A percentile compares a stretch with the other conserved stretches of the same genome.
phyloP scores from a whole-genome alignment of 2,797 vertebrate species.

The Salarias fasciatus region DNA sequence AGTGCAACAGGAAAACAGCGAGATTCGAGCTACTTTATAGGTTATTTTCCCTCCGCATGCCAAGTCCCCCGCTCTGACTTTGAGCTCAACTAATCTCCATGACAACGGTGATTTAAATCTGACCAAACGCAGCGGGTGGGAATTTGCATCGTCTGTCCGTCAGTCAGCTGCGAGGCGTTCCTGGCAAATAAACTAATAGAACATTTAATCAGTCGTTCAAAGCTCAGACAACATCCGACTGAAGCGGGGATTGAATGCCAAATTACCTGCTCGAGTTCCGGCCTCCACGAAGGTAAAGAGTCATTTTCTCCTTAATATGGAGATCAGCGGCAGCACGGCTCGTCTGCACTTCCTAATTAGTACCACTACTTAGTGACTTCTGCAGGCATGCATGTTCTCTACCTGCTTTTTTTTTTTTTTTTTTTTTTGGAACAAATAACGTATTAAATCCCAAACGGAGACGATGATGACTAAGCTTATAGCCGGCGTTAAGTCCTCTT shows the following conservation, averaged over 20 bases:
- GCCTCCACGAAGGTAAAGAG: background rate
- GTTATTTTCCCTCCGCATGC: too few species aligned
- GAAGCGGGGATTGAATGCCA: background rate
- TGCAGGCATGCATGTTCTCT: background rate
- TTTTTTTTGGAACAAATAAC: too few species aligned
- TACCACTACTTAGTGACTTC: background rate
- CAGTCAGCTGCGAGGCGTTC: background rate
- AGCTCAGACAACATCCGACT: background rate
- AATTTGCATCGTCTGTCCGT: background rate
- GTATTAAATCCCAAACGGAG: too few species aligned
- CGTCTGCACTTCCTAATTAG: constrained; percentile 32
- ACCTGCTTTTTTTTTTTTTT: too few species aligned
- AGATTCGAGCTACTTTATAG: too few species aligned
- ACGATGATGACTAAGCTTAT: too few species aligned
- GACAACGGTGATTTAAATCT: background rate
- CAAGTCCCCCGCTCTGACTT: too few species aligned
- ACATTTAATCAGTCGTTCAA: background rate
- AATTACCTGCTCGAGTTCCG: constrained; percentile 5
- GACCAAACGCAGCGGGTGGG: background rate
- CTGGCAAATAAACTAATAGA: background rate
- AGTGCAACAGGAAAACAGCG: too few species aligned
- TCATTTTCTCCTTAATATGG: constrained; percentile 8
- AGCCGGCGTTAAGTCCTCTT: too few species aligned
- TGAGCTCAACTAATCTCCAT: background rate
- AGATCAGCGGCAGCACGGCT: constrained; percentile 10